Evolutionary conservation across 1,140 invertebrate genomes (phyloP).

Genomic region (Achatina immaculata): DNA sequence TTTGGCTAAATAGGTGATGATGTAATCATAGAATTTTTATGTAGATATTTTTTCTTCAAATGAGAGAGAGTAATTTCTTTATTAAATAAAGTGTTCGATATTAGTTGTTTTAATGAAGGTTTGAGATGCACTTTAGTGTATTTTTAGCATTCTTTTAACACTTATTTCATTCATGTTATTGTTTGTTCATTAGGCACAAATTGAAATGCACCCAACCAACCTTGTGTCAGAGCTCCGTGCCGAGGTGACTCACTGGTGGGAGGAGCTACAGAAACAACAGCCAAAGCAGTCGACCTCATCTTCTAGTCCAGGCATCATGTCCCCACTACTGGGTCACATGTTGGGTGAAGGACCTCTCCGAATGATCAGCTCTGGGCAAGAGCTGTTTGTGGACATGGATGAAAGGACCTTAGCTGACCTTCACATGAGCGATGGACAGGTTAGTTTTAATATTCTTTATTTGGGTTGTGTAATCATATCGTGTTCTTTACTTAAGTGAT

Average conservation of each 20-base stretch:
- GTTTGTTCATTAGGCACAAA: constrained; percentile 62
- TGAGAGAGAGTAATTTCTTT: too few species aligned
- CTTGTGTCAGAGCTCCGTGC: constrained; percentile 90
- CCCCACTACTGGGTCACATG: constrained; percentile 70
- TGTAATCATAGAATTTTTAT: too few species aligned
- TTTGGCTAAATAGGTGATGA: too few species aligned
- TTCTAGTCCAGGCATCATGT: constrained; percentile 56
- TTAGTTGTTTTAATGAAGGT: too few species aligned
- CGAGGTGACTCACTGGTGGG: constrained; percentile 94
- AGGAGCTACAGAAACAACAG: constrained; percentile 73
- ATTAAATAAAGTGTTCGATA: too few species aligned
- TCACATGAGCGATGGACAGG: constrained; percentile 86
- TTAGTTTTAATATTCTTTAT: constrained; percentile 67
- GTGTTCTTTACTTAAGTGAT: too few species aligned
- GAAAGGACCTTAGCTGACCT: constrained; percentile 90
- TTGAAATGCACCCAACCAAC: constrained; percentile 81
- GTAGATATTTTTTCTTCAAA: too few species aligned
- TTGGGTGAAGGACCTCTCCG: constrained; percentile 85
- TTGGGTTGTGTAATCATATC: too few species aligned
- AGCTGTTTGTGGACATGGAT: constrained; percentile 92
- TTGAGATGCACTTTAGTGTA: too few species aligned
- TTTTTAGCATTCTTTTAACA: too few species aligned
- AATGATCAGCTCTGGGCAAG: constrained; percentile 94
- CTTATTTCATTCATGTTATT: too few species aligned
- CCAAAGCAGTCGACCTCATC: constrained; percentile 46